A percentile compares a stretch with the other conserved stretches of the same genome.
Evolutionary conservation across 2,113 vertebrate species (phyloP).

Genomic region (Melanostigma gelatinosum): DNA sequence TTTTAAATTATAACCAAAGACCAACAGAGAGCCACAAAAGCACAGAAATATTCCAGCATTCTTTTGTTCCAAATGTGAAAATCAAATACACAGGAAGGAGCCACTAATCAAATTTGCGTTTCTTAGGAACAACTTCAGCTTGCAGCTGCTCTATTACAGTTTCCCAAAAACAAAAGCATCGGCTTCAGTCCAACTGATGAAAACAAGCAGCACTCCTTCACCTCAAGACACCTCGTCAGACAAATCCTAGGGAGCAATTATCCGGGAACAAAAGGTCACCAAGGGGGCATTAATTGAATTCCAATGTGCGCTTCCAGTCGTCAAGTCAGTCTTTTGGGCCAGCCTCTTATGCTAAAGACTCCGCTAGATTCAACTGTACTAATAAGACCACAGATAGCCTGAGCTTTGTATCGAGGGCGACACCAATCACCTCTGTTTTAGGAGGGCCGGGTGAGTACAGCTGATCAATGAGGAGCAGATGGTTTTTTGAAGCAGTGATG

Average conservation of each 20-base stretch:
- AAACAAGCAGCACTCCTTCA: constrained; percentile 56
- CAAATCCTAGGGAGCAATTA: constrained; percentile 86
- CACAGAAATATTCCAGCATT: constrained; percentile 16
- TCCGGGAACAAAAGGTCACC: constrained; percentile 85
- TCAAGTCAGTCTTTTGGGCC: constrained; percentile 75
- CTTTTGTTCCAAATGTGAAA: constrained; percentile 19
- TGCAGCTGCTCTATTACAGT: constrained; percentile 17
- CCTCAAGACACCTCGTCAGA: constrained; percentile 66
- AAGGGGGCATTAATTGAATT: constrained; percentile 88
- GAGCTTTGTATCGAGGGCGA: constrained; percentile 46
- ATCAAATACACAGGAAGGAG: constrained; percentile 7
- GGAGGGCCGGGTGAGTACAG: constrained; percentile 26
- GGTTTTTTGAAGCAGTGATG: constrained; percentile 48
- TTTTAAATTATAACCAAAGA: constrained; percentile 14
- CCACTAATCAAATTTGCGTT: constrained; percentile 41
- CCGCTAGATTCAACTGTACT: constrained; percentile 52
- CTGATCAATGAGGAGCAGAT: constrained; percentile 77
- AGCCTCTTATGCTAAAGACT: constrained; percentile 69
- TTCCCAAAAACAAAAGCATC: constrained; percentile 20
- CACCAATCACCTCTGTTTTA: constrained; percentile 58
- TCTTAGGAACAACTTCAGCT: constrained; percentile 30
- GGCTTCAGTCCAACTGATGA: constrained; percentile 27
- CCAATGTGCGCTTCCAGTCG: constrained; percentile 84
- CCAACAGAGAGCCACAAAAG: not conserved
- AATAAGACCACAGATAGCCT: constrained; percentile 65